phyloP scores from a whole-genome alignment of 2,888 invertebrate genomes.

The Coecobrya sp. region DNA sequence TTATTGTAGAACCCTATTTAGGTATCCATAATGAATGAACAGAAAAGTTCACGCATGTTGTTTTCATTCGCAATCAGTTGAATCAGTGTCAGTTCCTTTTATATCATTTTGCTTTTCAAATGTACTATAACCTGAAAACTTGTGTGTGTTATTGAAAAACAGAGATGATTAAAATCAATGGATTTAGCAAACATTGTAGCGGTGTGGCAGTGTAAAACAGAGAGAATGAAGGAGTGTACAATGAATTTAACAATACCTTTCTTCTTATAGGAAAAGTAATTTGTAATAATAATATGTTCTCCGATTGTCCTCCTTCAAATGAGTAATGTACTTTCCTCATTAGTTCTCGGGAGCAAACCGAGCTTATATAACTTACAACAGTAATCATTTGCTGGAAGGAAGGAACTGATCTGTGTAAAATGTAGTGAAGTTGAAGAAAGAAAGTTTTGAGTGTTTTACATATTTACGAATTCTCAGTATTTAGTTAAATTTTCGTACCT shows the following conservation, averaged over 20 bases:
- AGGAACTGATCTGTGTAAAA: constrained; percentile 18
- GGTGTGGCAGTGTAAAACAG: neutral
- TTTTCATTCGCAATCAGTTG: constrained; percentile 18
- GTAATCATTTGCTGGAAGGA: neutral
- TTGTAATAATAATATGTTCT: neutral
- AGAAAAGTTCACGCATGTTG: constrained; percentile 42
- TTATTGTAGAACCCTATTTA: constrained; percentile 13
- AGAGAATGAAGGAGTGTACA: neutral
- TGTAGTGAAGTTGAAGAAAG: constrained; percentile 31
- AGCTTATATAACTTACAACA: neutral
- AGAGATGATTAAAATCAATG: constrained; percentile 21
- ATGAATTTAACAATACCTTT: neutral
- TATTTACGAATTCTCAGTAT: constrained; percentile 35
- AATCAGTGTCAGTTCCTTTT: neutral
- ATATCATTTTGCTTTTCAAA: neutral
- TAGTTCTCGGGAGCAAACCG: neutral
- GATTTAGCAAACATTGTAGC: neutral
- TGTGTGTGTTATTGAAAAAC: constrained; percentile 1
- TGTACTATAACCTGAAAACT: neutral
- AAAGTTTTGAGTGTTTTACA: constrained; percentile 36
- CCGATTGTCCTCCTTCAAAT: neutral
- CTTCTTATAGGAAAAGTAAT: neutral
- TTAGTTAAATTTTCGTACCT: constrained; percentile 4
- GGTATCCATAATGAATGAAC: constrained; percentile 37
- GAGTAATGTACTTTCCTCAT: neutral